Base-by-base conservation (phyloP, 92 coral and sea anemone species). In the Bergia puertoricense region DNA sequence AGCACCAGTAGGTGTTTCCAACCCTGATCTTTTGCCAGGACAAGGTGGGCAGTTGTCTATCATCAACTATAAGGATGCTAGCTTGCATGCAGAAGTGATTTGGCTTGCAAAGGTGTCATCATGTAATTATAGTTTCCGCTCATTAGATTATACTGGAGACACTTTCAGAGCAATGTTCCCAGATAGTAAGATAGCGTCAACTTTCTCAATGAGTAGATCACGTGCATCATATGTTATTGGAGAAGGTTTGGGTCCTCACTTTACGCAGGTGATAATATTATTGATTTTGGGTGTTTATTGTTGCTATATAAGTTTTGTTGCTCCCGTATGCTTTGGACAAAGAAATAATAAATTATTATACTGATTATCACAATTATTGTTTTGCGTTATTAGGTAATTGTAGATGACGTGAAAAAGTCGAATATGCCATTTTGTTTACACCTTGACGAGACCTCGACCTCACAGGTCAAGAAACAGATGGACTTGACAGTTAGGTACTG, bases 111-210 rank as follows among this genome's bases (percentile, higher is more conserved):
- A 59, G 59, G 76, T 81, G 85, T 81, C 93, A 66, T 81, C 93
- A 67, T 91, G 89, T 73, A 88, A 91, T 45, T 91, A 81, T 59
- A 91, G 91, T 85, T 91, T 88, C 81, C 88, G 91, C 16, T 91
- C 91, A 76, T 86, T 80, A 74, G 84, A 91, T 72, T 42, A 88
- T 67, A 39, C 76, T 91, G 91, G 93, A n/a, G 43, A 57, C 56
- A 83, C 91, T 75, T 88, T 91, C 40, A 91, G 84, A 88, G 93
- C 86, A 1, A 91, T 91, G 93, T 91, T 91, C 67, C 93, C 93
- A 36, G 91, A 91, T 79, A 91, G 91, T 91, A 82, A 88, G 91
- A 88, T 91, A 80, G 91, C 93, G n/a, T n/a, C 16, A 82, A 88
- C 69, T 80, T 91, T 91, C 66, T 91, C 93, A 82, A 88, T 88